phyloP scores from a whole-genome alignment of 1,140 invertebrate genomes.

The Eubasilissa regina region DNA sequence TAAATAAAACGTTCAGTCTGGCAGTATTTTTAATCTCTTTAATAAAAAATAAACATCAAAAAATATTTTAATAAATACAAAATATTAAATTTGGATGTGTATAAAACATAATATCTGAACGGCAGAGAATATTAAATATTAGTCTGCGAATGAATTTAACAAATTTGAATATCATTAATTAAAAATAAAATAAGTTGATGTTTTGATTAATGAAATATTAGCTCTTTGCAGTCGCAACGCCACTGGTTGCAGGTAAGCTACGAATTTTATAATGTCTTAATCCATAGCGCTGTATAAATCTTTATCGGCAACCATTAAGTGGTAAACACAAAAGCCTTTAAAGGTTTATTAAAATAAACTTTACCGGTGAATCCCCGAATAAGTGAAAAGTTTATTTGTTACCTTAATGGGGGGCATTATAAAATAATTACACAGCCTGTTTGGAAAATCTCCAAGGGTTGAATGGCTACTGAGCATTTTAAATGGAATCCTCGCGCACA shows the following conservation, averaged over 20 bases:
- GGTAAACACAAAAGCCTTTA: constrained; percentile 31
- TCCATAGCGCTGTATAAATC: constrained; percentile 27
- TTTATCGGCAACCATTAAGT: constrained; percentile 25
- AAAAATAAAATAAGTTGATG: too few relatives aligned
- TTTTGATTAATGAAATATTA: too few relatives aligned
- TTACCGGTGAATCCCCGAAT: constrained; percentile 25
- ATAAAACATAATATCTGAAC: too few relatives aligned
- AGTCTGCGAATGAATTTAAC: too few relatives aligned
- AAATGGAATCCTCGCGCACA: constrained; percentile 17
- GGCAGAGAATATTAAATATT: too few relatives aligned
- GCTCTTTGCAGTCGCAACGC: not conserved
- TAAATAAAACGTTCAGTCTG: too few relatives aligned
- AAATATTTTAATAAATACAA: too few relatives aligned
- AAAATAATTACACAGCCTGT: constrained; percentile 41
- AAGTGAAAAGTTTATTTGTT: constrained; percentile 51
- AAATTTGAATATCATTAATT: too few relatives aligned
- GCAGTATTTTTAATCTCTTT: too few relatives aligned
- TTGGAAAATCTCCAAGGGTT: constrained; percentile 43
- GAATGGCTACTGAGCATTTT: constrained; percentile 11
- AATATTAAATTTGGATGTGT: too few relatives aligned
- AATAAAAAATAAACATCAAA: too few relatives aligned
- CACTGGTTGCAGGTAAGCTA: not conserved
- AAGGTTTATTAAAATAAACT: constrained; percentile 37
- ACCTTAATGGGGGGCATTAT: constrained; percentile 47
- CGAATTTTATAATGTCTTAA: constrained; percentile 36